Evolutionary conservation across 2,797 vertebrate genomes (phyloP).

Genomic region (Lutjanus argentimaculatus): DNA sequence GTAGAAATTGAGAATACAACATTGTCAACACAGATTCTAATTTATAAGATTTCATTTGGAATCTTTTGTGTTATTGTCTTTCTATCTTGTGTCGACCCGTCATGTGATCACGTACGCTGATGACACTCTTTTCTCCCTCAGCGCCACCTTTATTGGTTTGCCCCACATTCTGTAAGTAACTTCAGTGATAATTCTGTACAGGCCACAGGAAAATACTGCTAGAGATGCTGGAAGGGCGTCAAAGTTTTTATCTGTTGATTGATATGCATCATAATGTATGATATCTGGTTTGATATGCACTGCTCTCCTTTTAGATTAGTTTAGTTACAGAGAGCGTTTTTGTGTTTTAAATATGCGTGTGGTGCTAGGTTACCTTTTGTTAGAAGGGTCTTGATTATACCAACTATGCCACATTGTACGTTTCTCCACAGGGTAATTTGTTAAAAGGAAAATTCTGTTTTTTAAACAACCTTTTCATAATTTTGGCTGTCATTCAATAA

Average conservation of each 20-base stretch:
- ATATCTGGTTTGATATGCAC: conserved; percentile 91
- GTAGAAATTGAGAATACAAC: conserved; percentile 90
- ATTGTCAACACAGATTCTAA: conserved; percentile 89
- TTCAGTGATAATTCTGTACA: conserved; percentile 88
- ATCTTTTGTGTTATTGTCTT: conserved; percentile 10
- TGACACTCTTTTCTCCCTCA: conserved; percentile 79
- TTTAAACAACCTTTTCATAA: neutral
- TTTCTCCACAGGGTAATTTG: conserved; percentile 88
- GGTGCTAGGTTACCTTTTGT: conserved; percentile 92
- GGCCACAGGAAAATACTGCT: conserved; percentile 88
- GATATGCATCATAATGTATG: conserved; percentile 91
- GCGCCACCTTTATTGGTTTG: conserved; percentile 82
- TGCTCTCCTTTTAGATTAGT: conserved; percentile 90
- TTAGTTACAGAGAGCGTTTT: conserved; percentile 88
- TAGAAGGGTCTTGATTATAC: conserved; percentile 88
- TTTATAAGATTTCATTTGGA: conserved; percentile 81
- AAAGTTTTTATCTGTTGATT: conserved; percentile 90
- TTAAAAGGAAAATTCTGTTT: conserved; percentile 55
- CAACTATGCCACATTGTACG: conserved; percentile 88
- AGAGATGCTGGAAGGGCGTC: conserved; percentile 88
- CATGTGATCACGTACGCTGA: conserved; percentile 87
- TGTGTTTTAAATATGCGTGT: conserved; percentile 92
- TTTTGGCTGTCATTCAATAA: neutral
- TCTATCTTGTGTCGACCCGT: conserved; percentile 77
- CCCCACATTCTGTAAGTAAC: conserved; percentile 85